Conservation (phyloP, 2,113 vertebrate species). For the Trogon surrucura region DNA sequence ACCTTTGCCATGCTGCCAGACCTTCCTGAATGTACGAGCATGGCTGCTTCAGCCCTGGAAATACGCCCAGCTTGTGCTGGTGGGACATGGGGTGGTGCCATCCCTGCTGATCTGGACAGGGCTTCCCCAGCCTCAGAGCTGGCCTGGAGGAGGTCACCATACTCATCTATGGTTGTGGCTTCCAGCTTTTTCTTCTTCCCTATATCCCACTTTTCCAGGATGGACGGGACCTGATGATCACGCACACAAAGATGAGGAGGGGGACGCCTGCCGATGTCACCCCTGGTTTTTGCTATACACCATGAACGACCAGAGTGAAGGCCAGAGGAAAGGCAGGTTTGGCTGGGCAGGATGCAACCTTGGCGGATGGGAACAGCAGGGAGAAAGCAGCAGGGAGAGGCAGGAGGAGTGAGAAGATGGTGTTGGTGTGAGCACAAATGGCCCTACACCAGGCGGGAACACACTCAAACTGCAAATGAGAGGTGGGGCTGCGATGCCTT, state of each 20-base stretch:
- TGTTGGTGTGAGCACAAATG: not conserved
- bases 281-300: not conserved
- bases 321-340: not conserved
- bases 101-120: not conserved
- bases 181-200: not conserved
- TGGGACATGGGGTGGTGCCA: not conserved
- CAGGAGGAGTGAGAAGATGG: not conserved
- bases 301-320: not conserved
- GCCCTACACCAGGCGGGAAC: not conserved
- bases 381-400: not conserved
- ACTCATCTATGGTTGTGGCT: not conserved
- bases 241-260: not conserved
- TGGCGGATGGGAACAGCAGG: not conserved
- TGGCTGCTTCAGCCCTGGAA: not conserved
- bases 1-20: not conserved
- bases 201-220: not conserved
- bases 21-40: not conserved
- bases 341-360: not conserved
- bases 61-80: not conserved
- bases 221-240: not conserved
- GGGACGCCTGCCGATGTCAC: not conserved
- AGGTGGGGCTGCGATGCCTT: not conserved
- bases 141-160: not conserved
- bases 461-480: not conserved
- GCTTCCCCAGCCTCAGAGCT: rapidly evolving